Evolutionary conservation across 2,797 vertebrate species (phyloP).

Genomic region (Mus caroli): DNA sequence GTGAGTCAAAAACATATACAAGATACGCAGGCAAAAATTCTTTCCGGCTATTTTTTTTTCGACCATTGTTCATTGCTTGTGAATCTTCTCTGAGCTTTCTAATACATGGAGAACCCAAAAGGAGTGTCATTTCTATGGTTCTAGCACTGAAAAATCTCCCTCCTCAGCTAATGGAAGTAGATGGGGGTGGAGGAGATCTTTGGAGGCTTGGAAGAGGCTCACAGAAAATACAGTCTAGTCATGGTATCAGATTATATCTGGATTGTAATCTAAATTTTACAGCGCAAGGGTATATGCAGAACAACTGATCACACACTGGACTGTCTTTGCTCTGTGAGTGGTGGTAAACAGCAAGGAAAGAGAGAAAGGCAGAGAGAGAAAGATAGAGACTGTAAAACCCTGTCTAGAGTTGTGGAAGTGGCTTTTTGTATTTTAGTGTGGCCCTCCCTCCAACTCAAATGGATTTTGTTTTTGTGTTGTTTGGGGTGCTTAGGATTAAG

Average conservation of each 20-base stretch:
- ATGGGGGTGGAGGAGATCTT: background rate
- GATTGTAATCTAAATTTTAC: slow-evolving; percentile 54
- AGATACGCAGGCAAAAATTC: background rate
- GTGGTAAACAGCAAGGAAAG: background rate
- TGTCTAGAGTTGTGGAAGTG: background rate
- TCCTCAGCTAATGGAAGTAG: background rate
- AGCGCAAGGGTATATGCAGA: background rate
- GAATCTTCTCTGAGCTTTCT: background rate
- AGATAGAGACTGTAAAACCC: background rate
- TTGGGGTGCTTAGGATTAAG: background rate
- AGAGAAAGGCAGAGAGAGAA: background rate
- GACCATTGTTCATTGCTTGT: background rate
- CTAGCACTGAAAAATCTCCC: slow-evolving; percentile 9
- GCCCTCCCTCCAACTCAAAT: background rate
- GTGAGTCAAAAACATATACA: slow-evolving; percentile 4
- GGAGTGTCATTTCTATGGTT: background rate
- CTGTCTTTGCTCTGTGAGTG: slow-evolving; percentile 49
- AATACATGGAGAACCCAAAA: slow-evolving; percentile 1
- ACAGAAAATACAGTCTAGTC: slow-evolving; percentile 26
- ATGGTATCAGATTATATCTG: slow-evolving; percentile 13
- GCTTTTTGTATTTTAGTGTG: background rate
- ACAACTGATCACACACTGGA: slow-evolving; percentile 2
- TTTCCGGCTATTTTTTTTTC: background rate
- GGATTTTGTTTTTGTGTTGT: background rate
- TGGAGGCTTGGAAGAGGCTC: slow-evolving; percentile 59